Base-by-base conservation (phyloP, 2,888 invertebrate genomes). In the Ctena decussata region DNA sequence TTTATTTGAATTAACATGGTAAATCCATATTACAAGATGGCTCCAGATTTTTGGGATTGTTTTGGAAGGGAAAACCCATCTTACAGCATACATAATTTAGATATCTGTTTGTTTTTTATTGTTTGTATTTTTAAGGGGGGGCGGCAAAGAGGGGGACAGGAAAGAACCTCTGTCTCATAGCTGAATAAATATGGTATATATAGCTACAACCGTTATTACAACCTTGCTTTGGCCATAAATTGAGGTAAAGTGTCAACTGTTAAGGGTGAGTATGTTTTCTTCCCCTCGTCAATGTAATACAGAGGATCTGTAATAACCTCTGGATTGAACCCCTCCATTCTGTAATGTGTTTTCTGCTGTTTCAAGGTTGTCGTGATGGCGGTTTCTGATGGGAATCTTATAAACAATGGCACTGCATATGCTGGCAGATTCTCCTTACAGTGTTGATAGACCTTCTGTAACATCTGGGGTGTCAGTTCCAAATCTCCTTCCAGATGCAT, bases 271-370 rank as follows among this genome's bases (percentile, higher is more conserved):
- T 89, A 94, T 1, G 90, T 89, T 60, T 92, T 85, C 0, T 49
- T 74, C 27, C 74, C 37, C 3, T 86, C 77, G 73, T 93, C 90
- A 15, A 89, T 69, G 77, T 83, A 92, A 85, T 85, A 94, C 24
- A 94, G 81, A 0, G 93, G 92, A 72, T 94, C 93, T 2, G 78
- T 70, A 11, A 92, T 84, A 12, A 77, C 18, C 0, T 77, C 57
- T 12, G 93, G 93, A 72, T 94, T 81, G 72, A 89, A 94, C 0
- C 93, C 94, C 72, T 94, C 94, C 72, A 93, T 93, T 30, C 89
- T 90, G 24, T 93, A 86, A 24, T 92, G 86, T 11, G 89, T 85
- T 75, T 95, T 95, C 76, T 89, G 87, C 69, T 94, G 93, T 87
- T 95, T 95, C 82, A 90, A 89, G 12, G 93, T 85, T n/a, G 71